These are phyloP conservation scores for Galeopsomyia nigrocyanea DNA, from an alignment of 2,888 invertebrate genomes.

Conservation along the genomic window DNA sequence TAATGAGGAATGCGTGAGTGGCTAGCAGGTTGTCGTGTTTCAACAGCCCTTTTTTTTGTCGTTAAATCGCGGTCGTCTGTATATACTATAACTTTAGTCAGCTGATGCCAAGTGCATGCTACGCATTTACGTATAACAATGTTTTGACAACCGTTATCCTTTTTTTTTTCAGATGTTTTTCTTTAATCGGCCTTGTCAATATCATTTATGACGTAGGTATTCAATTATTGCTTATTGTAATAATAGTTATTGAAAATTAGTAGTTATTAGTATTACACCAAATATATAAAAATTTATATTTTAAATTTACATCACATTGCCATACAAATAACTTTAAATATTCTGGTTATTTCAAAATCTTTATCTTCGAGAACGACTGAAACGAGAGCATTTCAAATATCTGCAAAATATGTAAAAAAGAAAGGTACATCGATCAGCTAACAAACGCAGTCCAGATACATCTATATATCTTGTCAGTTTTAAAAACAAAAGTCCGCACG, in stretches of 20 bases:
- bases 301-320: too few relatives aligned
- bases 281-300: too few relatives aligned
- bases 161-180: too few relatives aligned
- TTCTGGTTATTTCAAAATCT: background rate
- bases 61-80: slow-evolving; percentile 1
- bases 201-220: too few relatives aligned
- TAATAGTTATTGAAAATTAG: too few relatives aligned
- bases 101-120: background rate
- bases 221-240: too few relatives aligned
- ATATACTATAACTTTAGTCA: background rate
- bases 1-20: slow-evolving; percentile 14
- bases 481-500: slow-evolving; percentile 24
- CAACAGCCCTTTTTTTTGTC: background rate
- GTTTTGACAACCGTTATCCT: too few relatives aligned
- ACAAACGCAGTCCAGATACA: slow-evolving; percentile 11
- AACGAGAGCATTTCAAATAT: background rate
- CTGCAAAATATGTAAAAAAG: background rate
- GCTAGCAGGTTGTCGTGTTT: slow-evolving; percentile 2
- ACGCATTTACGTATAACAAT: too few relatives aligned
- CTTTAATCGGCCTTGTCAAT: too few relatives aligned
- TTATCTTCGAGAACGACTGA: background rate
- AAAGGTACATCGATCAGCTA: background rate
- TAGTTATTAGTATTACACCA: too few relatives aligned
- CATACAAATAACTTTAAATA: too few relatives aligned
- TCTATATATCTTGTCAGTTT: slow-evolving; percentile 32